A percentile compares a stretch with the other conserved stretches of the same genome.
phyloP scores from a whole-genome alignment of 2,113 vertebrate species.

The Anguilla japonica region DNA sequence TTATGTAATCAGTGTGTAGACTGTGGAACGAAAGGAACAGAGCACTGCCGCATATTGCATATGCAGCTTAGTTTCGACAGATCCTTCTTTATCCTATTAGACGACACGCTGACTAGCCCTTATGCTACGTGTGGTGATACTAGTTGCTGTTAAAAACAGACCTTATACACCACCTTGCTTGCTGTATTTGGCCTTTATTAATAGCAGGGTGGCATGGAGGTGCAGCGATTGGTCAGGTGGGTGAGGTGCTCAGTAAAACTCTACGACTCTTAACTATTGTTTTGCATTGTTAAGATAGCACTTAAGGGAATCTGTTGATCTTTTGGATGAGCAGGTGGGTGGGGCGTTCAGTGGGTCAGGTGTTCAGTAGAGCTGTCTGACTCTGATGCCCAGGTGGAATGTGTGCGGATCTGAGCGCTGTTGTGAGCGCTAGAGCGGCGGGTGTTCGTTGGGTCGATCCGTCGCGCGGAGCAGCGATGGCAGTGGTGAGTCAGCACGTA shows the following conservation, averaged over 20 bases:
- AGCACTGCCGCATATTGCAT: neutral
- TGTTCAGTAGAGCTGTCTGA: neutral
- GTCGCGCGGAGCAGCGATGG: neutral
- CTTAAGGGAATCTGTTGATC: too few species aligned
- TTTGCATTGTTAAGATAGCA: too few species aligned
- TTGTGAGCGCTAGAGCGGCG: neutral
- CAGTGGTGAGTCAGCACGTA: neutral
- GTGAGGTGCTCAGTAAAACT: too few species aligned
- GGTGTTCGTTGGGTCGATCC: neutral
- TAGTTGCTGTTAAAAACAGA: neutral
- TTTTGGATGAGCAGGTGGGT: too few species aligned
- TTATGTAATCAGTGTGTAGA: neutral
- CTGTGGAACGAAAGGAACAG: neutral
- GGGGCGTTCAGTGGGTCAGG: neutral
- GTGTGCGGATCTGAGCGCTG: neutral
- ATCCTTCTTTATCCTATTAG: neutral
- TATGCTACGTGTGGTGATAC: neutral
- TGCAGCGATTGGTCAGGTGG: too few species aligned
- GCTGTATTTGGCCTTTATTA: neutral
- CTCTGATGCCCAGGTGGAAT: neutral
- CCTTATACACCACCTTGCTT: neutral
- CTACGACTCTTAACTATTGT: too few species aligned
- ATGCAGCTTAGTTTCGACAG: neutral
- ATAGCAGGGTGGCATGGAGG: neutral
- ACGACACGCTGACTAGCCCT: neutral